Evolutionary conservation across 1,140 invertebrate genomes (phyloP), one percentile per base, ranked within the genome.

Genomic region (Tetranychus cinnabarinus): DNA sequence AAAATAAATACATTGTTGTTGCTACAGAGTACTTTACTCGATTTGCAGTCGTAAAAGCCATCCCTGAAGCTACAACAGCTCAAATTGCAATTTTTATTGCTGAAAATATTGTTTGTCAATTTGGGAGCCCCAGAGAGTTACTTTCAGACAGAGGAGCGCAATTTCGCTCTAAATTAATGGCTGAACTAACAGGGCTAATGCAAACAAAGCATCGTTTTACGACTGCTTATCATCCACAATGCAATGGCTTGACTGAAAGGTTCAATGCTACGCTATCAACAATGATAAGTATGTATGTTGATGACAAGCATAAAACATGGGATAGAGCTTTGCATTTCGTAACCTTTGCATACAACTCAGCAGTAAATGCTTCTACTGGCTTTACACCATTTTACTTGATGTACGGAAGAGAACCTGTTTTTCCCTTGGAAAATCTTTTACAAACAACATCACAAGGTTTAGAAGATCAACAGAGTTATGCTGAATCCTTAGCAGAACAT

Each of bases 311-410:
- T 12, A 65, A 48, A 12, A 68, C 76, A 60, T 78, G 76, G 75
- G 73, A 76, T 55, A 59, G 68, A 59, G 72, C 68, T 8, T 60
- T 75, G 2, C 67, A 66, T 1, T 69, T 70, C n/a, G 73, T 72
- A 1, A 70, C 69, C 7, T 75, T 74, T 64, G 69, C 68, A 8
- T 73, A 75, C 59, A 77, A 77, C 48, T 72, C 72, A 0, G 67
- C 71, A 15, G 37, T 68, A 2, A 75, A 77, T 61, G 63, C 63
- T 52, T 65, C 69, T 0, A 76, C 71, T 0, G 66, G 68, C 13
- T 72, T 67, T 63, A 63, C 70, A 10, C 72, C 74, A 1, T 71
- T 72, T 59, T 71, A 74, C 67, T 39, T 77, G 5, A 13, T 76
- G n/a, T 75, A 72, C 58, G 74, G 74, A 7, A 62, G 64, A 59